Percentiles rank a stretch among this genome's conserved stretches.
phyloP scores from a whole-genome alignment of 2,797 vertebrate genomes.

The Enteromius thamalakanensis region DNA sequence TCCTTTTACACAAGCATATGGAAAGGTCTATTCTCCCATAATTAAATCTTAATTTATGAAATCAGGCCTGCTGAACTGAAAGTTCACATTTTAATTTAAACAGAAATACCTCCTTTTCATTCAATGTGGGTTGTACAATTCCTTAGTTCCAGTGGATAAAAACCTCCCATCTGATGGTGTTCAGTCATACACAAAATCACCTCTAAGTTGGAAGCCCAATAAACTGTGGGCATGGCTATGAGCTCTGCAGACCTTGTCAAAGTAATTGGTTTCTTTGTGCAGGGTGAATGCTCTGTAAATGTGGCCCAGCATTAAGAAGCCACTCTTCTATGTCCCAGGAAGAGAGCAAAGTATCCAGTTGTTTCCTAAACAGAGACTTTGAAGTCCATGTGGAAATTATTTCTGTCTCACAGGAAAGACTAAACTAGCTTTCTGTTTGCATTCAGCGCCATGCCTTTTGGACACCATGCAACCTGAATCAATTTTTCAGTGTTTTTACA shows the following conservation, averaged over 20 bases:
- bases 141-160: conserved; percentile 19
- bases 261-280: conserved; percentile 48
- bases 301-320: conserved; percentile 20
- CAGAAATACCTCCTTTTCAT: conserved; percentile 20
- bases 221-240: conserved; percentile 26
- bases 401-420: neutral
- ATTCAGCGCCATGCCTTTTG: neutral
- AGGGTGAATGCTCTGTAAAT: conserved; percentile 40
- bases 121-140: conserved; percentile 15
- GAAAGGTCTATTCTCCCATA: neutral
- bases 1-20: neutral
- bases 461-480: neutral
- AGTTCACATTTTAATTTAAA: conserved; percentile 15
- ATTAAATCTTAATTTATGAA: conserved; percentile 10
- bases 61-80: neutral
- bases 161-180: conserved; percentile 32
- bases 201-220: conserved; percentile 23
- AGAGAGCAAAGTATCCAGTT: neutral
- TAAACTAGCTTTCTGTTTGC: neutral
- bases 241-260: conserved; percentile 42
- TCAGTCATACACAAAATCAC: conserved; percentile 47
- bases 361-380: conserved; percentile 12
- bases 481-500: neutral
- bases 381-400: neutral
- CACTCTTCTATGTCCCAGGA: conserved; percentile 10